These are phyloP conservation scores for Fabriciana adippe DNA, from an alignment of 2,888 invertebrate species.

Conservation along the genomic window DNA sequence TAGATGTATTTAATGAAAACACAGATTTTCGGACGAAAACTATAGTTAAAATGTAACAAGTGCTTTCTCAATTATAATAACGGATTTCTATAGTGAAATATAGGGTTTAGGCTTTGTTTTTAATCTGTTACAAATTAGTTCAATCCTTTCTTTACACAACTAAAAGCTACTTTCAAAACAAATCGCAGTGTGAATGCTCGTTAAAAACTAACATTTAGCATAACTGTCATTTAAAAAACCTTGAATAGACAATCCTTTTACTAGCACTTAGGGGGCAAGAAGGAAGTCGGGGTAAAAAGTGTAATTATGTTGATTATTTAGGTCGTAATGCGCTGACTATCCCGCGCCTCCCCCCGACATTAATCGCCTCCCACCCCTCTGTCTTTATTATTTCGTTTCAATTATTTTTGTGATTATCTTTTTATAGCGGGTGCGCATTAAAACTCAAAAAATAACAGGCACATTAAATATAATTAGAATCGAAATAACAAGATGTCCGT, in stretches of 20 bases:
- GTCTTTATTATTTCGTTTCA: conserved; percentile 81
- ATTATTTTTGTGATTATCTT: conserved; percentile 83
- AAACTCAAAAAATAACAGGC: conserved; percentile 79
- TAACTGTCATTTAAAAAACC: conserved; percentile 48
- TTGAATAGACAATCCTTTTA: conserved; percentile 67
- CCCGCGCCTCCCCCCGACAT: conserved; percentile 69
- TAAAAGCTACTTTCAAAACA: conserved; percentile 12
- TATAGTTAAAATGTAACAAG: no score
- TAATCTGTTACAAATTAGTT: conserved; percentile 7
- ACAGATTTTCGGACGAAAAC: no score
- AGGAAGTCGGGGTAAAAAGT: conserved; percentile 77
- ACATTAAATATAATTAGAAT: conserved; percentile 80
- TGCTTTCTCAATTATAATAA: no score
- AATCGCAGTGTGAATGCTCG: conserved; percentile 9
- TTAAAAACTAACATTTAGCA: conserved; percentile 25
- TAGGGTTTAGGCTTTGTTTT: no score
- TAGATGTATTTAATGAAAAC: neutral
- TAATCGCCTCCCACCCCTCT: conserved; percentile 71
- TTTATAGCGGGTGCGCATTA: conserved; percentile 79
- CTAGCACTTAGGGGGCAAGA: conserved; percentile 68
- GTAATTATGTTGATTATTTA: conserved; percentile 82
- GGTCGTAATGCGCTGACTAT: conserved; percentile 80
- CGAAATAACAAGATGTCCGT: conserved; percentile 76
- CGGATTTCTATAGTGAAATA: no score
- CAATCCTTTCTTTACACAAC: neutral